Evolutionary conservation across 1,140 invertebrate species (phyloP), one percentile per base, ranked within the genome.

Genomic region (Trachymyrmex septentrionalis): DNA sequence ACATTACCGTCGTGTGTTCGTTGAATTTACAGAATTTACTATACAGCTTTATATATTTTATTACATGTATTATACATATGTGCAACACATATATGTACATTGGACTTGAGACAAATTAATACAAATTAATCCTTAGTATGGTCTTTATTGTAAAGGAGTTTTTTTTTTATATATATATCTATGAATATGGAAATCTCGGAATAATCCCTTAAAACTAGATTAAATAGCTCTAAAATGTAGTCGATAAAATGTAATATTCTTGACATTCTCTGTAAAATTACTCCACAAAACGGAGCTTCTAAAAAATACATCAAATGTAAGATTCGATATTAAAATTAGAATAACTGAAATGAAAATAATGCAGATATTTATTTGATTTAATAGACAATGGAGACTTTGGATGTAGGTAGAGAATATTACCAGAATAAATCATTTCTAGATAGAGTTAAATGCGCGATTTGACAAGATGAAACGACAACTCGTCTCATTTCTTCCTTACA

Each of bases 181-280:
- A 21, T 3, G 30, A 24, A 53, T 53, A 34, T 34, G 44, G 14
- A 38, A 38, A 69, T 30, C 14, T 53, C 24, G 38, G 21, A 27
- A 57, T 44, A 59, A 72, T 59, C 21, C 10, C 21, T 21, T 38
- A 27, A 81, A 81, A 71, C 55, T 81, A 24, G 12, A 81, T 71
- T 81, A 7, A 55, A 55, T 44, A 81, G 53, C 2, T 81, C 38
- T n/a, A 12, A 55, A 34, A 61, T 16, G n/a, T 24, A 14, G 77
- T 38, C 4, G 27, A 64, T 48, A 14, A 14, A n/a, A 34, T 76
- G 30, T 16, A 14, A 34, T 71, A 38, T 44, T 81, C 21, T 21
- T 64, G 50, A 3, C 1, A 19, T 71, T 38, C 48, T 53, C 16
- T 19, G 16, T 21, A 24, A 55, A 71, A 71, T 44, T 24, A 69